These are phyloP conservation scores for Oceanites oceanicus DNA, from an alignment of 2,113 vertebrate genomes.

Conservation along the genomic window DNA sequence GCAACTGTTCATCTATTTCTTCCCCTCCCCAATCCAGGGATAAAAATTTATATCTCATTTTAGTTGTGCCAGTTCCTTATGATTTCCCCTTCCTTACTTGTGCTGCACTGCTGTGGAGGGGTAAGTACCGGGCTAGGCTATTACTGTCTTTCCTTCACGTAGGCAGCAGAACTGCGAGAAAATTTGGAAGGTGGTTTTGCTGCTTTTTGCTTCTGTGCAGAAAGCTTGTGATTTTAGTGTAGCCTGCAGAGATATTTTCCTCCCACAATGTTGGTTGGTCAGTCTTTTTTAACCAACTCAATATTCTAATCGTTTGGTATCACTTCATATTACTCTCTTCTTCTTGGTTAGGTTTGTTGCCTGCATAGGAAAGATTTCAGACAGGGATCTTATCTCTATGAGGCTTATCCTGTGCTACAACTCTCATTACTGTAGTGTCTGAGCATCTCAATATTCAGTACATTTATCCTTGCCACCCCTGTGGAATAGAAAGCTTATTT, in stretches of 20 bases:
- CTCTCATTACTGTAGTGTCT: background rate
- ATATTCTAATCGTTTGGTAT: background rate
- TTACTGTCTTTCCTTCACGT: background rate
- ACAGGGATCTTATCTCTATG: background rate
- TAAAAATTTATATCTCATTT: background rate
- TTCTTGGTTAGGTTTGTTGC: background rate
- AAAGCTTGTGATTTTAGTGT: background rate
- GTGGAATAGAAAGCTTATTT: background rate
- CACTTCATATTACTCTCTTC: background rate
- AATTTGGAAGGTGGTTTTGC: background rate
- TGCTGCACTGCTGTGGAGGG: background rate
- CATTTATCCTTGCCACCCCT: background rate
- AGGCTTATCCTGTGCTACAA: background rate
- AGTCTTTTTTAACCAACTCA: background rate
- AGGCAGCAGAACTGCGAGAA: background rate
- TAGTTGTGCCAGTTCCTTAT: background rate
- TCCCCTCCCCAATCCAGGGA: background rate
- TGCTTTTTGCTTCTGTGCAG: background rate
- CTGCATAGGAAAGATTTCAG: background rate
- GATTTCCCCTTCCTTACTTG: background rate
- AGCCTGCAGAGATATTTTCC: background rate
- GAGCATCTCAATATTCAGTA: background rate
- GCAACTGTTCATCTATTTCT: background rate
- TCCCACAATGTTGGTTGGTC: background rate
- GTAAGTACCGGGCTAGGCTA: background rate